These are phyloP conservation scores for Dryocosmus kuriphilus DNA, from an alignment of 2,888 invertebrate genomes.

Conservation along the genomic window DNA sequence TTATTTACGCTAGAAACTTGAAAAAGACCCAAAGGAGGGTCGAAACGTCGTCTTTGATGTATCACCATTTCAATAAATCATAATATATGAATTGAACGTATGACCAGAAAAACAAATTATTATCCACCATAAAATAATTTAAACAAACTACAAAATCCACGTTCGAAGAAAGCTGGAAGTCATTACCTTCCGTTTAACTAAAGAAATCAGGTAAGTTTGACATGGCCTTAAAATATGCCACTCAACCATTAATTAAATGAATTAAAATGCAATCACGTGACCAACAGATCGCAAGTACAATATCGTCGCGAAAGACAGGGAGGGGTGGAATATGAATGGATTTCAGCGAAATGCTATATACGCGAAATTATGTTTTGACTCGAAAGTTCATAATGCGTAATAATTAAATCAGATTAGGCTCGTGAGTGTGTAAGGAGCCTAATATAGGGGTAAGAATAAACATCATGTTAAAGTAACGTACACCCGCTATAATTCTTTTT, in stretches of 20 bases:
- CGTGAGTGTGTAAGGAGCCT: conserved; percentile 65
- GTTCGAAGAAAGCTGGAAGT: too few relatives aligned
- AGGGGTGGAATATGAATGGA: conserved; percentile 24
- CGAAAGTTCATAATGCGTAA: conserved; percentile 67
- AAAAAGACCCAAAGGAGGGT: too few relatives aligned
- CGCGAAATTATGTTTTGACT: conserved; percentile 48
- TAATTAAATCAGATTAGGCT: conserved; percentile 73
- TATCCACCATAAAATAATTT: too few relatives aligned
- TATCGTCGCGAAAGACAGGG: neutral
- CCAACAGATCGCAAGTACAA: neutral
- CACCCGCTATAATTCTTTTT: conserved; percentile 13
- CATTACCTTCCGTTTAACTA: too few relatives aligned
- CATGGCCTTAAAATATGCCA: neutral
- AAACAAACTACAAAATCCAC: too few relatives aligned
- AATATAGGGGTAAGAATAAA: conserved; percentile 67
- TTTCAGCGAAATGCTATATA: conserved; percentile 19
- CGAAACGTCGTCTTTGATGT: too few relatives aligned
- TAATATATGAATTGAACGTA: too few relatives aligned
- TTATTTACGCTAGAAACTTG: too few relatives aligned
- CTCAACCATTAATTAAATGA: conserved; percentile 19
- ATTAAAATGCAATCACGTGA: conserved; percentile 34
- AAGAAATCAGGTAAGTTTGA: too few relatives aligned
- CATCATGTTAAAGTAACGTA: conserved; percentile 42
- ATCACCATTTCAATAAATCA: too few relatives aligned
- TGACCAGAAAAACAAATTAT: too few relatives aligned